phyloP scores from a whole-genome alignment of 1,140 invertebrate genomes.

The Galendromus occidentalis region DNA sequence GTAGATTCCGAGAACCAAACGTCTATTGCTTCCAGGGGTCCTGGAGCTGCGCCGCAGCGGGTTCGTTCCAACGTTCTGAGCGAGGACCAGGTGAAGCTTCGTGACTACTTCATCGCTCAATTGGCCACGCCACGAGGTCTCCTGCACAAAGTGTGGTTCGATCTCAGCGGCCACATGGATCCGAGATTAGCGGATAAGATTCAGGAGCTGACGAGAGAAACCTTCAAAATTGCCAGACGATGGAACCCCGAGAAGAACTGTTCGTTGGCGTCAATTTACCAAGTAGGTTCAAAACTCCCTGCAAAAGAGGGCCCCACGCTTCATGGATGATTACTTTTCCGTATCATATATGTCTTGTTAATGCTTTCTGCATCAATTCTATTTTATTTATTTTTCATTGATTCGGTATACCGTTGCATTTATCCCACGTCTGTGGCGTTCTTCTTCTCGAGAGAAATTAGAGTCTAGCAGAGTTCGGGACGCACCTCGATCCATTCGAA shows the following conservation, averaged over 20 bases:
- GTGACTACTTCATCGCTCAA: conserved; percentile 18
- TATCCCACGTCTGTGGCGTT: no score
- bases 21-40: background rate
- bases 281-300: background rate
- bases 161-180: conserved; percentile 17
- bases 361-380: background rate
- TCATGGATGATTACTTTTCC: no score
- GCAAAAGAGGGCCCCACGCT: no score
- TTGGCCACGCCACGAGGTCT: conserved; percentile 17
- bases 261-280: background rate
- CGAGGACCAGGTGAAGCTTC: conserved; percentile 17
- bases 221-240: background rate
- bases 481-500: no score
- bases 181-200: background rate
- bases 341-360: no score
- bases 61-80: conserved; percentile 16
- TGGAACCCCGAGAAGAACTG: conserved; percentile 9
- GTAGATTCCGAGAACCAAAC: background rate
- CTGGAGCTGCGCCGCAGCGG: background rate
- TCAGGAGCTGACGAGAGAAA: conserved; percentile 1
- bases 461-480: no score
- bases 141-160: conserved; percentile 20
- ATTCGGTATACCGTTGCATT: no score
- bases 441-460: no score
- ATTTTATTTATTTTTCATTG: background rate